Conservation (phyloP, 2,797 vertebrate species). For the Argya squamiceps region DNA sequence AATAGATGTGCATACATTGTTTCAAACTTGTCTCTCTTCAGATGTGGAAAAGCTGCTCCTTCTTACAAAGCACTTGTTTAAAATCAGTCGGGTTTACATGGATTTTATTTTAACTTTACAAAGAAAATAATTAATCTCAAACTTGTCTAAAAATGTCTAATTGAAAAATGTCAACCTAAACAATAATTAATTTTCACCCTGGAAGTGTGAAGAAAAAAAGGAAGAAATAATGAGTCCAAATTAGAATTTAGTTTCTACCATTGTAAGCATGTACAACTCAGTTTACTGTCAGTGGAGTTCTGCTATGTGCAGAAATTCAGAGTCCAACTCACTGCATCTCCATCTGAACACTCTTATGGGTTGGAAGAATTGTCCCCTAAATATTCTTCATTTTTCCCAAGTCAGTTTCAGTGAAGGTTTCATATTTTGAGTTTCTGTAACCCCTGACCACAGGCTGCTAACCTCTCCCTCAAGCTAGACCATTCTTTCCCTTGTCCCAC, state of each 20-base stretch:
- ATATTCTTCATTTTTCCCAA: background rate
- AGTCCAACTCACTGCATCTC: background rate
- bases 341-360: background rate
- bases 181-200: background rate
- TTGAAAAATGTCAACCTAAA: background rate
- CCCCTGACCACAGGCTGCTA: background rate
- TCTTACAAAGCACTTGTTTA: background rate
- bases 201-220: background rate
- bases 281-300: background rate
- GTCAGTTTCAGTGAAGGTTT: background rate
- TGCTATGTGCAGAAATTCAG: background rate
- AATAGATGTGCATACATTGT: background rate
- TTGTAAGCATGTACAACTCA: background rate
- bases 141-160: background rate
- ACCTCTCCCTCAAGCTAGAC: background rate
- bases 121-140: background rate
- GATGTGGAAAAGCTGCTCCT: background rate
- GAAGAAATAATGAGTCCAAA: rapidly evolving
- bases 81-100: background rate
- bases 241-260: background rate
- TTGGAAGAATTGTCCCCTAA: background rate
- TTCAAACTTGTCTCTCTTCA: background rate
- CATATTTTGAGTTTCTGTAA: conserved; percentile 1
- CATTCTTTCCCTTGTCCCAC: conserved; percentile 1
- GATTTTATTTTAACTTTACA: background rate